A percentile compares a stretch with the other conserved stretches of the same genome.
phyloP scores from a whole-genome alignment of 1,140 invertebrate species.

The Ditylenchus dipsaci region DNA sequence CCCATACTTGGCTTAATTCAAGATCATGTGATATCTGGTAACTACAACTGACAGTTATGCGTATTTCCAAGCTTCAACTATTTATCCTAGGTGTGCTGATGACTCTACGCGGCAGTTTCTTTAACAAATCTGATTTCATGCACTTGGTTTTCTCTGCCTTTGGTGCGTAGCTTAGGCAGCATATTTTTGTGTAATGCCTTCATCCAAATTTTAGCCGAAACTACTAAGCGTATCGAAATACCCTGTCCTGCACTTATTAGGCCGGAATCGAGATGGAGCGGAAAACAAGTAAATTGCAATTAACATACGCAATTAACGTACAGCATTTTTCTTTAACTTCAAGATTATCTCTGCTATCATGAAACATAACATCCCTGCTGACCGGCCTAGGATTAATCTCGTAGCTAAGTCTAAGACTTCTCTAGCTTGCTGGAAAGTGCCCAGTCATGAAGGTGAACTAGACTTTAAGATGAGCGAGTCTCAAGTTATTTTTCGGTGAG shows the following conservation, averaged over 20 bases:
- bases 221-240: conserved; percentile 65
- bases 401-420: conserved; percentile 77
- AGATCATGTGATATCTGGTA: conserved; percentile 89
- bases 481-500: conserved; percentile 73
- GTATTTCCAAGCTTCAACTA: no score
- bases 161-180: conserved; percentile 33
- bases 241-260: conserved; percentile 83
- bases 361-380: conserved; percentile 77
- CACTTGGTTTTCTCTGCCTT: conserved; percentile 82
- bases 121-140: conserved; percentile 77
- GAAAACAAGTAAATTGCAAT: conserved; percentile 77
- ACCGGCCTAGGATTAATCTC: conserved; percentile 72
- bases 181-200: no score
- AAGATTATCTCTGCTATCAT: conserved; percentile 64
- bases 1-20: conserved; percentile 94
- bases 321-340: conserved; percentile 26
- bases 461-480: conserved; percentile 75
- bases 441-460: conserved; percentile 33
- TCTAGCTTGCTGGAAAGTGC: conserved; percentile 62
- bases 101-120: conserved; percentile 81
- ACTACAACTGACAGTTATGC: no score
- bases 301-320: no score
- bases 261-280: conserved; percentile 83
- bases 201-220: conserved; percentile 57
- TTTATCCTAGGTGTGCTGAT: conserved; percentile 70